Evolutionary conservation across 2,888 invertebrate species (phyloP), one percentile per base, ranked within the genome.

Genomic region (Amiota communis): DNA sequence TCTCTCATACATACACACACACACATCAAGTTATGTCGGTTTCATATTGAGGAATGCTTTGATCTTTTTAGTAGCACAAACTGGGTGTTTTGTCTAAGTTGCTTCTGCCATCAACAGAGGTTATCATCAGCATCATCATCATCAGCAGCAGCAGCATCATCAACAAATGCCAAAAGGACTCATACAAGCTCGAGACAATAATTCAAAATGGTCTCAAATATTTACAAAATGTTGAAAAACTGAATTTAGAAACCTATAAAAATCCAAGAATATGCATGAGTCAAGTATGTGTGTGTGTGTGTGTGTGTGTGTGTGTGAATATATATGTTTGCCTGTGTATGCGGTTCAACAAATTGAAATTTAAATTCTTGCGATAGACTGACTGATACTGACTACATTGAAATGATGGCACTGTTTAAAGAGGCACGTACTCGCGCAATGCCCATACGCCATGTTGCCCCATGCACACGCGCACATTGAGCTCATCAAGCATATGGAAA

Each of bases 41-140:
- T 74, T 77, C 74, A 82, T 79, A 77, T 80, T 77, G 81, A 85
- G 86, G 86, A 84, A 84, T 84, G 84, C 80, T 84, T 84, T 84
- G 84, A 84, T 84, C 86, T 80, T 72, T 76, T 61, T 72, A 75
- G 77, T 70, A 75, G 74, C 79, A 74, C 74, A 75, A 68, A 85
- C 84, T 79, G 83, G 84, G 84, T 83, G 85, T 74, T 36, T 36
- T 36, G 36, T 36, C 36, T 36, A 36, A 36, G 36, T 36, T 36
- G 36, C 36, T 36, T 36, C 36, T 36, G 36, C 6, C 36, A 36
- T 36, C 36, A 36, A 6, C 8, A 36, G 36, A 36, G 23, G 65
- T 53, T 48, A 57, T 56, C 53, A 71, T 59, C 49, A 59, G 49
- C 59, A 13, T 48, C 46, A 56, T n/a, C 48, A 23, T 64, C 23